Evolutionary conservation across 2,797 vertebrate species (phyloP), one percentile per base, ranked within the genome.

Genomic region (Acropternis orthonyx): DNA sequence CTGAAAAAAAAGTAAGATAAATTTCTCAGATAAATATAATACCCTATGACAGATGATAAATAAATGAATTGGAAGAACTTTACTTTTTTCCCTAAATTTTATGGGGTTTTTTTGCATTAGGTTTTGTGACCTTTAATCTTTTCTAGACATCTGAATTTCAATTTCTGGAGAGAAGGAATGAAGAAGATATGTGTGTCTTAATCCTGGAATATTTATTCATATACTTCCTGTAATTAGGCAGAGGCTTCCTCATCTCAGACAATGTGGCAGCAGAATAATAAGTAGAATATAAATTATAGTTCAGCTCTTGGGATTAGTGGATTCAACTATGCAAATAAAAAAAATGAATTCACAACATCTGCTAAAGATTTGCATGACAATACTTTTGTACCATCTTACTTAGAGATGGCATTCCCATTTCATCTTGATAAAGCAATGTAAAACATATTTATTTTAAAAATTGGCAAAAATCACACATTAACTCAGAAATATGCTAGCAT

Each of bases 301-400:
- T 94, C 48, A 69, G 83, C 92, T 92, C 90, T 63, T 61, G 92
- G 84, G 95, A 95, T 94, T 93, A 88, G 44, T 67, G 44, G 73
- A 85, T 85, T 81, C 71, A 67, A 54, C 69, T 46, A 46, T 14
- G 54, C 87, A 95, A 96, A 97, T 85, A 86, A 87, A 81, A 90
- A 32, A 17, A 88, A 76, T 12, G 51, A 94, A 96, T 88, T 92
- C 20, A 67, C 79, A 96, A 95, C 95, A 93, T 88, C 92, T 94
- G 90, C 41, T 95, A 58, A 89, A 95, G 63, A 95, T 97, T 96
- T 94, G 88, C 83, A 92, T 93, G 89, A 89, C 71, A 91, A 85
- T 76, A 54, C 28, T 82, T 91, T 26, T 83, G 39, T 56, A 72
- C 83, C 68, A 74, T 79, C 74, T 94, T 83, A 76, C 86, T 90